Evolutionary conservation across 2,113 vertebrate species (phyloP), one percentile per base, ranked within the genome.

Genomic region (Tachycineta bicolor): DNA sequence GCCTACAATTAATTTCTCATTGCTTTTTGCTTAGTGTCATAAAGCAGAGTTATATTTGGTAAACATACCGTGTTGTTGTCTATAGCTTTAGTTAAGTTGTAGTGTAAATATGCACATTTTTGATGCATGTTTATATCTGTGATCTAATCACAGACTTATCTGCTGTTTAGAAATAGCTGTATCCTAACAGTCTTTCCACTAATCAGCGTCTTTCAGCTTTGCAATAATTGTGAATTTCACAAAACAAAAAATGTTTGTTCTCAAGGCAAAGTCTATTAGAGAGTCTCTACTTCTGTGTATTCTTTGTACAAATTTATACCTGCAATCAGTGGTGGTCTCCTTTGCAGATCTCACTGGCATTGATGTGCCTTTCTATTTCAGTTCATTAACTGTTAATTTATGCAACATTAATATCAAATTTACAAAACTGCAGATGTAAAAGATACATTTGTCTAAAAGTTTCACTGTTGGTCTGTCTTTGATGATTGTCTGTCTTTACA

Each of bases 381-480:
- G 9, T 76, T 85, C 33, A 41, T 29, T 83, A 87, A 50, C 47
- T 58, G 29, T 39, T 83, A 21, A 33, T 70, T 86, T 90, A 90
- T 82, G 12, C 55, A 67, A 74, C 23, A 19, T 7, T 11, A 23
- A 14, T 46, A 79, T 47, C 21, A 86, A 74, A 80, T 90, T 76
- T 73, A 69, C 52, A 77, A 77, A 93, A 79, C 62, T 77, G 9
- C 90, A 94, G 91, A 64, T 94, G 69, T 91, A 83, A 94, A 96
- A 94, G 94, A 94, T 96, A 97, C 88, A 93, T 95, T 95, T 95
- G 46, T 87, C 76, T 95, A 8, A 53, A 87, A 80, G 29, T 80
- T 77, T 94, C 41, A 52, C 49, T 44, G 52, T 73, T 93, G 19
- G 3, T 95, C 79, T 94, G 68, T 93, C 90, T 82, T 47, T 56